Evolutionary conservation across 2,113 vertebrate genomes (phyloP), one percentile per base, ranked within the genome.

Genomic region (Notarius quadriscutis): DNA sequence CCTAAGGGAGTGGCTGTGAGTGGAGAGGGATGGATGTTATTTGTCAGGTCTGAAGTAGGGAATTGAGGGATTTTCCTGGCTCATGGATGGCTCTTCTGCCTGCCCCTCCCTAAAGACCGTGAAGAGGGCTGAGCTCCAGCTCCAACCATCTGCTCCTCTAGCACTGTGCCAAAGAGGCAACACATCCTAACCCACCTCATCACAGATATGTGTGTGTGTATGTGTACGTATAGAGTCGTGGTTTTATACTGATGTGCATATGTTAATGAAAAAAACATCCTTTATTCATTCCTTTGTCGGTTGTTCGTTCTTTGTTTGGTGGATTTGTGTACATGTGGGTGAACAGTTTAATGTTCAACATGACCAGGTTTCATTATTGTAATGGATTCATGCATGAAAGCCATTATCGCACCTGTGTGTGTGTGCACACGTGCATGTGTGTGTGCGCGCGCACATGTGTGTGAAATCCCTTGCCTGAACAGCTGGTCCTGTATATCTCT

Each of bases 101-200:
- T 72, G 83, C 81, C 86, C 81, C 87, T 90, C 88, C 86, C 87
- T 83, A 27, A 79, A 86, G 84, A 89, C 58, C 88, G 88, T 86
- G 85, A 63, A 89, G 86, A 90, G 92, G 91, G 88, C 91, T 81
- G 20, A 79, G 91, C 81, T 91, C 89, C 90, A 87, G 92, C 91
- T 63, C 91, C 82, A 86, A 88, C 94, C 94, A 93, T 94, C 93
- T 95, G 94, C 92, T 92, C 91, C 69, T 79, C 81, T 79, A 30
- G 63, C 86, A 78, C 30, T 48, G 62, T 92, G 93, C 93, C 93
- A 94, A 86, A 69, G 55, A 81, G 81, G 83, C 88, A 84, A 79
- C 71, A 89, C 69, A 87, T 60, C 69, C 88, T 80, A 88, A 84
- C 85, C 84, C 82, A 65, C 62, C 77, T 88, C 69, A 85, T 81